Conservation (phyloP, 2,888 invertebrate genomes). For the Tipula lateralis region DNA sequence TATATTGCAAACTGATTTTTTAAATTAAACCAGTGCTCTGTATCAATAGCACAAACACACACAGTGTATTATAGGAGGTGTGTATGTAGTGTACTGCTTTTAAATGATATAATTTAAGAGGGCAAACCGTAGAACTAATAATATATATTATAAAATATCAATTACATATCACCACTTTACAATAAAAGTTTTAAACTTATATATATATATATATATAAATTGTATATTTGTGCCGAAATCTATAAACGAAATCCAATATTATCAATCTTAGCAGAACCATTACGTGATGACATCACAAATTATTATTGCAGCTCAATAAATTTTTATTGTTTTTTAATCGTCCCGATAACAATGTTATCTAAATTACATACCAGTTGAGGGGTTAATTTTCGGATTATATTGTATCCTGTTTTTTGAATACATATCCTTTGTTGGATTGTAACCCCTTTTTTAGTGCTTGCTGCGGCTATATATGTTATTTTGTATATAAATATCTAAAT, state of each 20-base stretch:
- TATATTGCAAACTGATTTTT: neutral
- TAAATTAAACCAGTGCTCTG: neutral
- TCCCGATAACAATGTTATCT: neutral
- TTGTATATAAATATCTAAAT: neutral
- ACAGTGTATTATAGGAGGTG: neutral
- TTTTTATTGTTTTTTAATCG: conserved; percentile 11
- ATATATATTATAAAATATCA: neutral
- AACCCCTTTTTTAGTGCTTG: neutral
- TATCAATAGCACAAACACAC: neutral
- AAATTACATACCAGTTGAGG: neutral
- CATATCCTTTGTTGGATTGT: neutral
- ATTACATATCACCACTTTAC: neutral
- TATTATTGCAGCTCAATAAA: neutral
- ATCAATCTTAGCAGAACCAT: neutral
- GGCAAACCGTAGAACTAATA: neutral
- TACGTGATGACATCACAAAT: neutral
- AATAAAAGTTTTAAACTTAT: neutral
- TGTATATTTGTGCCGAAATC: neutral
- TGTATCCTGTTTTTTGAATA: conserved; percentile 20
- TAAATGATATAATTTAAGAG: neutral
- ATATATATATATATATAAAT: no score
- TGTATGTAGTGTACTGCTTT: neutral
- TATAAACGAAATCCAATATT: neutral
- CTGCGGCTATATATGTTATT: neutral
- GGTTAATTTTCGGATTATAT: conserved; percentile 14